Evolutionary conservation across 2,888 invertebrate genomes (phyloP).

Genomic region (Phasia obesa): DNA sequence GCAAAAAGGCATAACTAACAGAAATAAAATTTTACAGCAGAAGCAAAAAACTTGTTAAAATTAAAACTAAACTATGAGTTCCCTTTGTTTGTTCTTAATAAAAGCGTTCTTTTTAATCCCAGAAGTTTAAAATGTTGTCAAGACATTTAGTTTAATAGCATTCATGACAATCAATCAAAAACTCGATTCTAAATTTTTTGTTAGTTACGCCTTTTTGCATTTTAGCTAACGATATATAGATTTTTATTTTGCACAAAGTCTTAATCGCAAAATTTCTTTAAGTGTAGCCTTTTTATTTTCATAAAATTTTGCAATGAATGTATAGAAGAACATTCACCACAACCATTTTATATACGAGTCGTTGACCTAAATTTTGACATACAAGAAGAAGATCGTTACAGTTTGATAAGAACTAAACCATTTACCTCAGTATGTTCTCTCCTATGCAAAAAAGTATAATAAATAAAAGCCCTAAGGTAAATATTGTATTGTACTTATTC

Average conservation of each 20-base stretch:
- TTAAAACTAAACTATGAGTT: too few relatives aligned
- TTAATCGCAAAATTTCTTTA: not conserved
- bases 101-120: too few relatives aligned
- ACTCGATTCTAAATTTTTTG: too few relatives aligned
- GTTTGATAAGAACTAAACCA: conserved; percentile 64
- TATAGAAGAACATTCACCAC: conserved; percentile 37
- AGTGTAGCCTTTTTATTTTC: conserved; percentile 37
- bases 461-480: conserved; percentile 24
- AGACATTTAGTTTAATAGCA: too few relatives aligned
- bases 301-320: conserved; percentile 35
- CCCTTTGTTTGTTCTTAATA: too few relatives aligned
- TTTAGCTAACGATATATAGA: too few relatives aligned
- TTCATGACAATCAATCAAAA: too few relatives aligned
- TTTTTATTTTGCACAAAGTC: not conserved
- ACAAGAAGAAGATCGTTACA: conserved; percentile 68
- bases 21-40: too few relatives aligned
- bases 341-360: conserved; percentile 48
- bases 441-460: conserved; percentile 9
- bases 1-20: too few relatives aligned
- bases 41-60: too few relatives aligned
- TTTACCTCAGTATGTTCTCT: conserved; percentile 38
- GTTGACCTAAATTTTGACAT: conserved; percentile 69
- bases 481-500: conserved; percentile 30
- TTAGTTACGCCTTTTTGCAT: too few relatives aligned
- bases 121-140: too few relatives aligned